Conservation (phyloP, 2,888 invertebrate genomes). For the Yponomeuta evonymella region DNA sequence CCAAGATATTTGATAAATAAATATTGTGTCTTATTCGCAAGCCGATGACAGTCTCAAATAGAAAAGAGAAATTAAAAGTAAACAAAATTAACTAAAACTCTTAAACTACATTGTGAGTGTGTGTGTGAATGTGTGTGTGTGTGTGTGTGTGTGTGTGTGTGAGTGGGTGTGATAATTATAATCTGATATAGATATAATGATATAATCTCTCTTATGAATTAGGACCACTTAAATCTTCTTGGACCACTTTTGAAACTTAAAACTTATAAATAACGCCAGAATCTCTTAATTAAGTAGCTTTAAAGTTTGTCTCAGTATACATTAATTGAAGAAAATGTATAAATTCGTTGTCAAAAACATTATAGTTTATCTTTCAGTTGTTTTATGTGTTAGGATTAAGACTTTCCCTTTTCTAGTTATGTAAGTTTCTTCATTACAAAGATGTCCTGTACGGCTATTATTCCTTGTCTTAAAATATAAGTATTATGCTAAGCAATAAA, state of each 20-base stretch:
- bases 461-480: neutral
- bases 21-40: no score
- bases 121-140: no score
- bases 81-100: no score
- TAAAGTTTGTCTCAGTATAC: neutral
- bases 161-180: no score
- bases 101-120: no score
- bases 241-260: slow-evolving; percentile 8
- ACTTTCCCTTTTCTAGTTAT: neutral
- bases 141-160: no score
- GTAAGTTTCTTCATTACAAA: neutral
- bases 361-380: neutral
- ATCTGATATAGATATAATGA: no score
- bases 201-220: slow-evolving; percentile 25
- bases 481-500: neutral
- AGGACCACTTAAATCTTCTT: slow-evolving; percentile 19
- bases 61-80: no score
- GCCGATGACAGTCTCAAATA: no score
- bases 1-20: no score
- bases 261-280: neutral
- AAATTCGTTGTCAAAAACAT: neutral
- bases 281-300: neutral
- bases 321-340: neutral
- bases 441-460: neutral
- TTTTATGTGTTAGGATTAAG: neutral